Base-by-base conservation (phyloP, 2,797 vertebrate genomes). In the Otolemur crassicaudatus region DNA sequence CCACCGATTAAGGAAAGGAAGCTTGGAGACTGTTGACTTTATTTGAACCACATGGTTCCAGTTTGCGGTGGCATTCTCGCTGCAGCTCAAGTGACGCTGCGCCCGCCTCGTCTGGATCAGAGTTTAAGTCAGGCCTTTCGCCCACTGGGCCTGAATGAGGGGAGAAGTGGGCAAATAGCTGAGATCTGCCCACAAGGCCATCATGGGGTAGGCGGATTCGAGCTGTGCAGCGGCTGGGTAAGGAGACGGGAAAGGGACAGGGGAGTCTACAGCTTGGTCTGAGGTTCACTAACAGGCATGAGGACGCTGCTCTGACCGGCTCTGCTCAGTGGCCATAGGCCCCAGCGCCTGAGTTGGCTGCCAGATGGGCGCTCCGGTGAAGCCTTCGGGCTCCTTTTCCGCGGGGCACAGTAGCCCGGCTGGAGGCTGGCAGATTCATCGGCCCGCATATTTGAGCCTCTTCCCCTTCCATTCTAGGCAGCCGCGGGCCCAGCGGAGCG, bases 401-500 rank as follows among this genome's bases (percentile, higher is more conserved):
- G 46, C 58, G 1, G 80, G 56, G 46, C 13, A 53, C 46, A 11
- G 65, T 40, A 2, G 75, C 56, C 76, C 17, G 1, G 56, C 92
- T 2, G 0, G 37, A 34, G 49, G 37, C 67, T 3, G 81, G 88
- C 95, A 3, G 65, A 34, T 34, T 43, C 87, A 5, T n/a, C 2
- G 81, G 77, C 34, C 34, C 19, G 83, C 95, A 22, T 22, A 49
- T 94, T 72, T 79, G 97, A 96, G 94, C 96, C 96, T 94, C 90
- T 97, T 96, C 94, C 91, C 96, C 97, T 98, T 97, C 98, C 98
- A 97, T 97, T 97, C 95, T 96, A 96, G 96, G 98, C 97, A 49
- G 96, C 97, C 85, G 97, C 73, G 79, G 98, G 98, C 97, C 98
- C 98, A 94, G 97, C 97, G 76, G 97, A 97, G 98, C 98, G 92